Percentiles rank a stretch among this genome's conserved stretches.
Conservation (phyloP, 2,888 invertebrate genomes). For the Agelastica alni region DNA sequence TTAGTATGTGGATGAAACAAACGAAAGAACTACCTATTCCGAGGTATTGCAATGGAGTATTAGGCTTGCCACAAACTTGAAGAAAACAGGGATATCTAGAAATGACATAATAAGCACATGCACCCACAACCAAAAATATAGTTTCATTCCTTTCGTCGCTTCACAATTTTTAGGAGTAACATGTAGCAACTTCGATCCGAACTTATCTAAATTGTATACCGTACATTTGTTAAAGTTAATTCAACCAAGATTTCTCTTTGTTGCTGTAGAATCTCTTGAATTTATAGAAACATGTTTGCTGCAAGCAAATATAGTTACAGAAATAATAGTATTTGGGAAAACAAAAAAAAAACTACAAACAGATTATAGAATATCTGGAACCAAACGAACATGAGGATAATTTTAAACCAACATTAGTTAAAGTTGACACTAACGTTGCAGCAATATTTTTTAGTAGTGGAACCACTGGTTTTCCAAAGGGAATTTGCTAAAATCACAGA, state of each 20-base stretch:
- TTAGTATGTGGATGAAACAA: slow-evolving; percentile 27
- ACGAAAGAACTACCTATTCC: slow-evolving; percentile 22
- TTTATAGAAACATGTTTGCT: slow-evolving; percentile 32
- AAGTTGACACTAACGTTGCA: slow-evolving; percentile 36
- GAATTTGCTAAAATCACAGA: slow-evolving; percentile 39
- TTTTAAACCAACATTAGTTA: slow-evolving; percentile 36
- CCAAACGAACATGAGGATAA: slow-evolving; percentile 30
- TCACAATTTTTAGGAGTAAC: slow-evolving; percentile 55
- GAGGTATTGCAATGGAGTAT: slow-evolving; percentile 21
- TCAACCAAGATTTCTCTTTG: slow-evolving; percentile 34
- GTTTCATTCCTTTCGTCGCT: slow-evolving; percentile 56
- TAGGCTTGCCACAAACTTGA: slow-evolving; percentile 25
- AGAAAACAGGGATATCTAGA: slow-evolving; percentile 23
- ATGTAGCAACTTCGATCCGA: slow-evolving; percentile 44
- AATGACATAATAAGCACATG: slow-evolving; percentile 28
- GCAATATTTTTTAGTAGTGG: slow-evolving; percentile 48
- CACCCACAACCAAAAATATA: slow-evolving; percentile 27
- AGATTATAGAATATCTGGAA: slow-evolving; percentile 30
- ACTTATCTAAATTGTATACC: slow-evolving; percentile 36
- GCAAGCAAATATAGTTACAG: slow-evolving; percentile 29
- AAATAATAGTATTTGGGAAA: slow-evolving; percentile 42
- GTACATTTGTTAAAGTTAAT: slow-evolving; percentile 25
- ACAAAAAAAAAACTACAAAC: slow-evolving; percentile 31
- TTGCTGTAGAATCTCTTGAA: slow-evolving; percentile 24
- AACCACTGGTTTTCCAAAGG: slow-evolving; percentile 46